Evolutionary conservation across 2,888 invertebrate genomes (phyloP).

Genomic region (Drosophila maculinotata): DNA sequence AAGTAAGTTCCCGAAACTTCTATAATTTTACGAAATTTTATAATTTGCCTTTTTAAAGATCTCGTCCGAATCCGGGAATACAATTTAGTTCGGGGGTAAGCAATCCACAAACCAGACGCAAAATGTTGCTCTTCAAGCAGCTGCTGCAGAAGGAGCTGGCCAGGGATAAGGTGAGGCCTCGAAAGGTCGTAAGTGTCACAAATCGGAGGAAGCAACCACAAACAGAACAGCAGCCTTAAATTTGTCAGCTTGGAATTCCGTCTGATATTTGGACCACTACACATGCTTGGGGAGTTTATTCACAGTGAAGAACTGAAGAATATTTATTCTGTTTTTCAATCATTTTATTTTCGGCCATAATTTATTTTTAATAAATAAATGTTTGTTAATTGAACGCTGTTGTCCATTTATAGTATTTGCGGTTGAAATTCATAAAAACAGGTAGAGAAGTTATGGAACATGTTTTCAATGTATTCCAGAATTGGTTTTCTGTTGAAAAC

Average conservation of each 20-base stretch:
- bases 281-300: constrained; percentile 17
- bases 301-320: neutral
- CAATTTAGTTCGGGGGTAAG: constrained; percentile 63
- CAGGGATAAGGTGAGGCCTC: constrained; percentile 30
- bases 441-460: neutral
- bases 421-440: neutral
- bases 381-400: neutral
- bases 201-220: constrained; percentile 8
- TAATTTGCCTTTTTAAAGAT: neutral
- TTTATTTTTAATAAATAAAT: constrained; percentile 14
- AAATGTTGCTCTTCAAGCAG: constrained; percentile 60
- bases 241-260: neutral
- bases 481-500: neutral
- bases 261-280: neutral
- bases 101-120: constrained; percentile 46
- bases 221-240: neutral
- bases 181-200: neutral
- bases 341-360: neutral
- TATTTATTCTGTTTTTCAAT: constrained; percentile 1
- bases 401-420: neutral
- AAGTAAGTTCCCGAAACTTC: constrained; percentile 13
- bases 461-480: neutral
- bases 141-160: constrained; percentile 42
- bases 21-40: neutral
- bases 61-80: constrained; percentile 8